A percentile compares a stretch with the other conserved stretches of the same genome.
Evolutionary conservation across 2,113 vertebrate genomes (phyloP).

Genomic region (Aythya baeri): DNA sequence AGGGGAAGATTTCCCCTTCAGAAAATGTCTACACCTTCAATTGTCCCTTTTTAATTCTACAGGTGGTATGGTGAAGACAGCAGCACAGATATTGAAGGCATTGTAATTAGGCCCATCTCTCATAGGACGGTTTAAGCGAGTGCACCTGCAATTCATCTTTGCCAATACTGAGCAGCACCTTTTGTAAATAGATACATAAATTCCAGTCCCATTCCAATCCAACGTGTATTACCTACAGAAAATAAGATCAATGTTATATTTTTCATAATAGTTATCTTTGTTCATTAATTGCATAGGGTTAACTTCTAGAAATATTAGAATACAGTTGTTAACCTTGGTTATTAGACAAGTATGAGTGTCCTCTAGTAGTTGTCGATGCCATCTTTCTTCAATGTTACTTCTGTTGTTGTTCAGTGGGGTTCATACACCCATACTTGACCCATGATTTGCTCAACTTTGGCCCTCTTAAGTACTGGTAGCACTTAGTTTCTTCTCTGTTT

Average conservation of each 20-base stretch:
- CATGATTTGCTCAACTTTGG: not conserved
- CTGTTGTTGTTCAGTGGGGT: not conserved
- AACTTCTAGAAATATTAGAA: not conserved
- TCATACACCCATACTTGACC: not conserved
- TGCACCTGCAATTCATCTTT: not conserved
- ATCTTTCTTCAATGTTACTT: not conserved
- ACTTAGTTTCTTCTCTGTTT: not conserved
- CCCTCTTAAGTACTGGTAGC: not conserved
- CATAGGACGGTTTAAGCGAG: not conserved
- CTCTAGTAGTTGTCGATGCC: not conserved
- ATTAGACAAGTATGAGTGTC: not conserved
- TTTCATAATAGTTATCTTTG: not conserved
- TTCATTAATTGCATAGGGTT: not conserved
- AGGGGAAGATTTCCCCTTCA: not conserved
- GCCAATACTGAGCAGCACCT: not conserved
- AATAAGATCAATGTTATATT: not conserved
- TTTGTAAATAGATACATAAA: not conserved
- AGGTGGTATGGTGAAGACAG: not conserved
- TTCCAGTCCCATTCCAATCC: too few relatives aligned
- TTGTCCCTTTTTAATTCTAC: not conserved
- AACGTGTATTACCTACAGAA: not conserved
- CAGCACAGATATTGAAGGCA: not conserved
- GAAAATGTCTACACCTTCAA: not conserved
- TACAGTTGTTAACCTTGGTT: not conserved
- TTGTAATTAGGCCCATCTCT: not conserved